Evolutionary conservation across 2,113 vertebrate genomes (phyloP), one percentile per base, ranked within the genome.

Genomic region (Syngnathus typhle): DNA sequence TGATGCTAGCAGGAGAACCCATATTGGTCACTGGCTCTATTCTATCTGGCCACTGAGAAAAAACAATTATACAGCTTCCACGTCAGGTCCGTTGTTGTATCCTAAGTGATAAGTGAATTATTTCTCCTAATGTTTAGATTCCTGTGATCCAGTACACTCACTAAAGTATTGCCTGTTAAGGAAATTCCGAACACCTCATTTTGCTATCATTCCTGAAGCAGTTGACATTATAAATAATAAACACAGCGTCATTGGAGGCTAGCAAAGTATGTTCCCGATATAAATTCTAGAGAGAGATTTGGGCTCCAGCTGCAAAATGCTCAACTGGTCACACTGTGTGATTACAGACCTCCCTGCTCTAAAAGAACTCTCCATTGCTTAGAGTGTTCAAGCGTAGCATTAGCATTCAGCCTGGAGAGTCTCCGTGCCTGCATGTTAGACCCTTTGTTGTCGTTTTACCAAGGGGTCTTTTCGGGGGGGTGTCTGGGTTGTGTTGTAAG

Each of bases 331-430:
- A 73, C 72, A 65, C 77, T 75, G 51, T 73, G 15, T 69, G 68
- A 69, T 74, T 70, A 15, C 78, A 78, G 80, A 68, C 69, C 67
- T 74, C 54, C 70, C 47, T 72, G 32, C n/a, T 67, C 49, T 55
- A 79, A 51, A 65, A 72, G 79, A 76, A 73, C 67, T 59, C 80
- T 84, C 73, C 68, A 60, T 79, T 44, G 64, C 65, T 72, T 75
- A 59, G 61, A 68, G 58, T 66, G 59, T 52, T 46, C 66, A 67
- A 71, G 60, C 66, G 69, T n/a, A 66, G 68, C 80, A 85, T 89
- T 84, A 84, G 85, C 80, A 88, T 86, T 78, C 87, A 79, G 68
- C 41, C 59, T 54, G 38, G 38, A 70, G 82, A 75, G 80, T 55
- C 67, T 70, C 66, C 54, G 51, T 43, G 60, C 38, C n/a, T 55